Evolutionary conservation across 2,888 invertebrate genomes (phyloP).

Genomic region (Morpho achilles): DNA sequence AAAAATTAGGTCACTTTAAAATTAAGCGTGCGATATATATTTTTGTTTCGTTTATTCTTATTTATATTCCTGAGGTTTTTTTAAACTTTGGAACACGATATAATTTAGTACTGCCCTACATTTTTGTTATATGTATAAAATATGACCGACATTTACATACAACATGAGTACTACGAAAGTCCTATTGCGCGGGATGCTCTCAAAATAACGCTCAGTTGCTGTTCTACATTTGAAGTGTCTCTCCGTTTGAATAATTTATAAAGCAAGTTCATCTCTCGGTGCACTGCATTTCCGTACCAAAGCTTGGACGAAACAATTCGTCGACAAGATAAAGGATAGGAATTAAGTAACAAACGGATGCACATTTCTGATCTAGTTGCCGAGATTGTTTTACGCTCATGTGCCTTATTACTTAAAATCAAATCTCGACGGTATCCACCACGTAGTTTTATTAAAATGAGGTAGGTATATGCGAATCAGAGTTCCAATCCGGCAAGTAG

Average conservation of each 20-base stretch:
- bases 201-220: slow-evolving; percentile 65
- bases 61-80: no score
- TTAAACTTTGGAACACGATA: no score
- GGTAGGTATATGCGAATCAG: no score
- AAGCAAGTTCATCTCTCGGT: slow-evolving; percentile 62
- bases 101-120: no score
- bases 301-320: slow-evolving; percentile 48
- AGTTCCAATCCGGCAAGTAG: no score
- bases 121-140: no score
- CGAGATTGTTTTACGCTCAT: slow-evolving; percentile 23
- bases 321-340: slow-evolving; percentile 40
- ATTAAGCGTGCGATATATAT: no score
- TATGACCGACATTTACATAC: no score
- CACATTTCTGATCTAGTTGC: slow-evolving; percentile 30
- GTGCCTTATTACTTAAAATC: slow-evolving; percentile 20
- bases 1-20: no score
- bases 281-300: slow-evolving; percentile 64
- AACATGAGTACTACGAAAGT: no score
- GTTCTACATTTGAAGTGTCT: slow-evolving; percentile 74
- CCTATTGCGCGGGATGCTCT: slow-evolving; percentile 29
- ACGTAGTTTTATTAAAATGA: no score
- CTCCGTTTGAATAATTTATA: slow-evolving; percentile 76
- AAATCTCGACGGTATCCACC: neutral
- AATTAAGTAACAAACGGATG: slow-evolving; percentile 35
- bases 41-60: no score